phyloP scores from a whole-genome alignment of 2,113 vertebrate species.

The Xiphophorus couchianus region DNA sequence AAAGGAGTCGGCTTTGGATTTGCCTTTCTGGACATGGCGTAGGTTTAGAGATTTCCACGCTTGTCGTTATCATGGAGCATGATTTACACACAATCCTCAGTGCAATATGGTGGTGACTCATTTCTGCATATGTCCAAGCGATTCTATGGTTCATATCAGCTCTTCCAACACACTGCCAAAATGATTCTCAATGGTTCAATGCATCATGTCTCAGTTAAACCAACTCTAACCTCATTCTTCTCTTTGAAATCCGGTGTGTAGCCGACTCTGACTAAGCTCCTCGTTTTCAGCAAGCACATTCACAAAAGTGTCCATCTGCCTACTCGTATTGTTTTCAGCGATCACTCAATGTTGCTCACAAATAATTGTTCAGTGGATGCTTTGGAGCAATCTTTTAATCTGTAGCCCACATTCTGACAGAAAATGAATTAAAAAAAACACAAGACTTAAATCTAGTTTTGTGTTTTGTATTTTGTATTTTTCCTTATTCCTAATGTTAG shows the following conservation, averaged over 20 bases:
- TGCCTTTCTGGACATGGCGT: conserved; percentile 10
- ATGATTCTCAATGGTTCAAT: conserved; percentile 43
- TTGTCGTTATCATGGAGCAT: conserved; percentile 11
- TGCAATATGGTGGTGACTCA: conserved; percentile 31
- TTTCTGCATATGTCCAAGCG: conserved; percentile 35
- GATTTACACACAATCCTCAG: conserved; percentile 32
- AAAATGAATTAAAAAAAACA: background rate
- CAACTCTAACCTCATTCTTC: conserved; percentile 15
- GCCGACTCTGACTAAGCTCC: conserved; percentile 13
- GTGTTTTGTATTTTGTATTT: background rate
- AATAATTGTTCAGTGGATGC: conserved; percentile 6
- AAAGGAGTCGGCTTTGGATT: background rate
- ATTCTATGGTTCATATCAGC: conserved; percentile 42
- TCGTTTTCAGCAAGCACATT: conserved; percentile 7
- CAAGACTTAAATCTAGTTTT: conserved; percentile 3
- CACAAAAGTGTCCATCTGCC: conserved; percentile 18
- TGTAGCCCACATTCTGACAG: background rate
- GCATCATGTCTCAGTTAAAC: conserved; percentile 38
- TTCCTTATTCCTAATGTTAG: background rate
- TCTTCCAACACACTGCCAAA: conserved; percentile 31
- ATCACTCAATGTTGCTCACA: conserved; percentile 6
- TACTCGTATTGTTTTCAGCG: conserved; percentile 7
- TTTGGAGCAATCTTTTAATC: conserved; percentile 1
- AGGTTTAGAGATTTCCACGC: conserved; percentile 17
- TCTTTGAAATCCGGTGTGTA: conserved; percentile 8